A percentile compares a stretch with the other conserved stretches of the same genome.
phyloP scores from a whole-genome alignment of 2,888 invertebrate genomes.

The Tridacna gigas region DNA sequence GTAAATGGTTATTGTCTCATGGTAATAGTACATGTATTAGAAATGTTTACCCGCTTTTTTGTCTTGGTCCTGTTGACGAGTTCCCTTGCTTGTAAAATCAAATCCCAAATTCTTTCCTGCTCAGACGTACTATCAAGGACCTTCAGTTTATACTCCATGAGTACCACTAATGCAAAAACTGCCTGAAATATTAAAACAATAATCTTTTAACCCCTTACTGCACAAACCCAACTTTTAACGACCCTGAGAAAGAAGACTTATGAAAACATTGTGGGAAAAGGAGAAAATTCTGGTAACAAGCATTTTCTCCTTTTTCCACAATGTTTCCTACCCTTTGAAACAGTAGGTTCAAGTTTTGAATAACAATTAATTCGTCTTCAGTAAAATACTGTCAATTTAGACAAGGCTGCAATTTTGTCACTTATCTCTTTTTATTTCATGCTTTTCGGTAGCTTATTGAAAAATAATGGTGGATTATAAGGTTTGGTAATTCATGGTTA shows the following conservation, averaged over 20 bases:
- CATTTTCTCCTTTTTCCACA: too few relatives aligned
- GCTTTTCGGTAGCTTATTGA: too few relatives aligned
- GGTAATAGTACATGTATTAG: too few relatives aligned
- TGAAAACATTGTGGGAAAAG: background rate
- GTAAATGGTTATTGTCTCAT: too few relatives aligned
- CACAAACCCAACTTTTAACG: background rate
- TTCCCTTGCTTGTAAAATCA: slow-evolving; percentile 64
- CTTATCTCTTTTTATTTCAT: too few relatives aligned
- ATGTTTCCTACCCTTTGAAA: too few relatives aligned
- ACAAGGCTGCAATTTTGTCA: too few relatives aligned
- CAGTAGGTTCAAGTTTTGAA: too few relatives aligned
- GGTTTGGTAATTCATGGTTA: too few relatives aligned
- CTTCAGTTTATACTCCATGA: slow-evolving; percentile 67
- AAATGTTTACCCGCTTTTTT: slow-evolving; percentile 69
- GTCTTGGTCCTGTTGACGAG: slow-evolving; percentile 55
- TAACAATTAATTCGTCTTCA: too few relatives aligned
- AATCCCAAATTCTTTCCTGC: slow-evolving; percentile 65
- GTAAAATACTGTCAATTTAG: too few relatives aligned
- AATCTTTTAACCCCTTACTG: background rate
- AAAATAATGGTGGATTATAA: too few relatives aligned
- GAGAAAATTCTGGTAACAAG: background rate
- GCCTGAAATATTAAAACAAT: slow-evolving; percentile 54
- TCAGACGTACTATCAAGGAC: slow-evolving; percentile 63
- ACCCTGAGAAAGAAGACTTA: background rate
- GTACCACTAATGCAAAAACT: slow-evolving; percentile 58